These are phyloP conservation scores for Spermophilus dauricus DNA, from an alignment of 2,113 vertebrate genomes.

Conservation along the genomic window DNA sequence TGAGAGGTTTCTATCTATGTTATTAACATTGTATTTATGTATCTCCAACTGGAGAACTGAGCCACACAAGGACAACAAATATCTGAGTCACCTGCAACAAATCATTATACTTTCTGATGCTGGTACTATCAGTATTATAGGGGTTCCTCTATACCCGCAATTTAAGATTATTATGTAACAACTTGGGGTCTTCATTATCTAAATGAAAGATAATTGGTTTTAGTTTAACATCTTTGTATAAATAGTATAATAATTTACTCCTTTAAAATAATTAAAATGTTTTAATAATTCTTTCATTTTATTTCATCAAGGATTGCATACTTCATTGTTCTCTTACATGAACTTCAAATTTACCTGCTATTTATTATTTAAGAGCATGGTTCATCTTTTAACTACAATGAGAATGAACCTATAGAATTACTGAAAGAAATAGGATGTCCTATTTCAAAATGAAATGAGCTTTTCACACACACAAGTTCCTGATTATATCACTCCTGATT, in stretches of 20 bases:
- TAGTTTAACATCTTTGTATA: background rate
- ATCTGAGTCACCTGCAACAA: background rate
- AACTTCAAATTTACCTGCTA: constrained; percentile 58
- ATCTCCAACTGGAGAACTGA: background rate
- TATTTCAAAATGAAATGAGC: constrained; percentile 47
- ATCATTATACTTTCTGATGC: background rate
- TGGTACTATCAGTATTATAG: background rate
- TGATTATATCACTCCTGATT: background rate
- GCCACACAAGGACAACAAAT: background rate
- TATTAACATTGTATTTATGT: background rate
- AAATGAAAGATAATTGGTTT: background rate
- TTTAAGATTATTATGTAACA: background rate
- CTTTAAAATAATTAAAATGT: background rate
- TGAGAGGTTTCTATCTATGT: background rate
- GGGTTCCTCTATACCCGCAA: background rate
- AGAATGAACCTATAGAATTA: constrained; percentile 5
- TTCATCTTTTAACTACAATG: constrained; percentile 42
- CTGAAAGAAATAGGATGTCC: background rate
- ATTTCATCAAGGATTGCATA: constrained; percentile 29
- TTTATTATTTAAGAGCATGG: constrained; percentile 50
- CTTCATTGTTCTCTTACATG: constrained; percentile 33
- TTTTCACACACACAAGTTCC: background rate
- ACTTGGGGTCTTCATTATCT: background rate
- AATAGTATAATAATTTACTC: background rate
- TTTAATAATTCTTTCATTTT: constrained; percentile 72